Percentiles rank a stretch among this genome's conserved stretches.
phyloP scores from a whole-genome alignment of 2,888 invertebrate species.

The Rhabditoides inermis region DNA sequence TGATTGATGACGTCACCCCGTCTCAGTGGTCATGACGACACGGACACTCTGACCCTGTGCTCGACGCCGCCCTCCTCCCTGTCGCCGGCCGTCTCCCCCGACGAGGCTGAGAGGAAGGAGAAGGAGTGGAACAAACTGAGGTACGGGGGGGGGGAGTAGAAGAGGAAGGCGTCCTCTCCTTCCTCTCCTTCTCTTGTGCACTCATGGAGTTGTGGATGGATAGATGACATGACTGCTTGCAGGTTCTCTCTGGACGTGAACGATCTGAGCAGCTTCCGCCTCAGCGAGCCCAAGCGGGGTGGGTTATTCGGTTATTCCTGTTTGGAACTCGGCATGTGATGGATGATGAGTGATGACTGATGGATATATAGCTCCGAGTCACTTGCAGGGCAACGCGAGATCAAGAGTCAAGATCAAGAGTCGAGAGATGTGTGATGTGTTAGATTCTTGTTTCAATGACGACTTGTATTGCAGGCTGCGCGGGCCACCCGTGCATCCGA shows the following conservation, averaged over 20 bases:
- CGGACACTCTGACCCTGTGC: too few relatives aligned
- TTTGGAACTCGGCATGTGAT: too few relatives aligned
- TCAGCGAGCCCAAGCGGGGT: conserved; percentile 33
- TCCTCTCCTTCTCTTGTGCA: not conserved
- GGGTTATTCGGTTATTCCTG: not conserved
- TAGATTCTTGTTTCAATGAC: not conserved
- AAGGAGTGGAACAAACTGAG: too few relatives aligned
- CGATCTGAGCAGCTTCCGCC: conserved; percentile 43
- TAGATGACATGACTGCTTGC: not conserved
- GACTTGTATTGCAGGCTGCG: not conserved
- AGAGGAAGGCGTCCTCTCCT: not conserved
- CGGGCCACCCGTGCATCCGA: conserved; percentile 38
- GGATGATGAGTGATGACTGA: too few relatives aligned
- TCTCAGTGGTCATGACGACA: too few relatives aligned
- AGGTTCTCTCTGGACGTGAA: conserved; percentile 45
- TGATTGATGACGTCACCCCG: too few relatives aligned
- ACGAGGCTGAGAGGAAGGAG: not conserved
- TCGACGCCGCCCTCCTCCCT: too few relatives aligned
- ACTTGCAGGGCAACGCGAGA: too few relatives aligned
- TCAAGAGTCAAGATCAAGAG: not conserved
- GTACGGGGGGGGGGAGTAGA: too few relatives aligned
- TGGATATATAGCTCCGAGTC: too few relatives aligned
- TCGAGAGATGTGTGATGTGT: not conserved
- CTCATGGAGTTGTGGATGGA: not conserved
- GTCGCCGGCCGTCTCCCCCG: conserved; percentile 1